Evolutionary conservation across 2,113 vertebrate species (phyloP), one percentile per base, ranked within the genome.

Genomic region (Lophura nycthemera): DNA sequence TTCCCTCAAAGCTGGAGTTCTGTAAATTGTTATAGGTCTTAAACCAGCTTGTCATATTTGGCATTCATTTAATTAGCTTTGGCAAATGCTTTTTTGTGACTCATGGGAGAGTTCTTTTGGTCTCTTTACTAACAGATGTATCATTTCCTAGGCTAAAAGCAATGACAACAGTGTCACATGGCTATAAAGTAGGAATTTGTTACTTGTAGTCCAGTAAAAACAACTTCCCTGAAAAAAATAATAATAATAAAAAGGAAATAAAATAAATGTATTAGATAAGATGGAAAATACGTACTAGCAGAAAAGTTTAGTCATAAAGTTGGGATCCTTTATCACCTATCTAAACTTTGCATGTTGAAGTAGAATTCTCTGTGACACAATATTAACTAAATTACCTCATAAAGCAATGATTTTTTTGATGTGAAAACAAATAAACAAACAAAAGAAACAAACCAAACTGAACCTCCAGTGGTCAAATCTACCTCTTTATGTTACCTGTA

Each of bases 61-160:
- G 98, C 98, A 89, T 84, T 79, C 84, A 52, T 93, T 97, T 97
- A 98, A 98, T 98, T 99, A 96, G 96, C 97, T 98, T 99, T 99
- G 98, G 98, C 98, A 96, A 78, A 83, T 92, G 56, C 72, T 54
- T 92, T 90, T 97, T 66, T 79, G 95, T 99, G 98, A 98, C 97
- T 99, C 98, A 98, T 98, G 96, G 96, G 97, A 98, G 98, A 98
- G 89, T 96, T 93, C 93, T 92, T 95, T 87, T 45, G 72, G 94
- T 95, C 93, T 97, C 93, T 97, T 96, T 94, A 92, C 97, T 97
- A 98, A 96, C 96, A 96, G 97, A 98, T 97, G 95, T 95, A 95
- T 79, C 70, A 72, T 95, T 88, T 97, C 97, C 95, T 96, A 86
- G 93, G 70, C 94, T 97, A 92, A 97, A 97, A 96, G 97, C 96